Evolutionary conservation across 2,888 invertebrate species (phyloP), one percentile per base, ranked within the genome.

Genomic region (Plusia festucae): DNA sequence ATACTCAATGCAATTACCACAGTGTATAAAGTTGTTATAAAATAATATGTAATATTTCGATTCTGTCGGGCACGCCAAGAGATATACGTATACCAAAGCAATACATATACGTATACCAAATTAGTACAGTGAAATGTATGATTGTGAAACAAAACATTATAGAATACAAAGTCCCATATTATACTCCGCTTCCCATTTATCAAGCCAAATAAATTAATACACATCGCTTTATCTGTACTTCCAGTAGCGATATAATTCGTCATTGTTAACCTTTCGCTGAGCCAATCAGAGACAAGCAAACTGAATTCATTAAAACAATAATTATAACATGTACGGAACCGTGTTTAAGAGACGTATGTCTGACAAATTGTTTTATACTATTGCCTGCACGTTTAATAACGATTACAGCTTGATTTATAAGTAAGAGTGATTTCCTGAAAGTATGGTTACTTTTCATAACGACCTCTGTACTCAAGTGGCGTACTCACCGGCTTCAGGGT

Each of bases 401-500:
- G 40, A 15, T 51, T 34, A 30, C n/a, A 32, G 15, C 4, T 54
- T 74, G 73, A 74, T 74, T 74, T 74, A 74, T 64, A 40, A 16
- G 5, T 15, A 18, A 51, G 70, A 74, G 40, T 30, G 5, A 55
- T 63, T 65, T 69, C n/a, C 7, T 40, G 40, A 1, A n/a, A 4
- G 3, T 40, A 15, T 5, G 34, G n/a, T n/a, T n/a, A n/a, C n/a
- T n/a, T n/a, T n/a, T n/a, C n/a, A n/a, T n/a, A n/a, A n/a, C n/a
- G n/a, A n/a, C n/a, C n/a, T n/a, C n/a, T n/a, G n/a, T n/a, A n/a
- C n/a, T n/a, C n/a, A n/a, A n/a, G n/a, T n/a, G n/a, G n/a, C n/a
- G n/a, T n/a, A n/a, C n/a, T n/a, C n/a, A n/a, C n/a, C n/a, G n/a
- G n/a, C n/a, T n/a, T n/a, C n/a, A n/a, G n/a, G n/a, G n/a, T n/a